Conservation (phyloP, 2,113 vertebrate genomes). For the Hucho hucho region DNA sequence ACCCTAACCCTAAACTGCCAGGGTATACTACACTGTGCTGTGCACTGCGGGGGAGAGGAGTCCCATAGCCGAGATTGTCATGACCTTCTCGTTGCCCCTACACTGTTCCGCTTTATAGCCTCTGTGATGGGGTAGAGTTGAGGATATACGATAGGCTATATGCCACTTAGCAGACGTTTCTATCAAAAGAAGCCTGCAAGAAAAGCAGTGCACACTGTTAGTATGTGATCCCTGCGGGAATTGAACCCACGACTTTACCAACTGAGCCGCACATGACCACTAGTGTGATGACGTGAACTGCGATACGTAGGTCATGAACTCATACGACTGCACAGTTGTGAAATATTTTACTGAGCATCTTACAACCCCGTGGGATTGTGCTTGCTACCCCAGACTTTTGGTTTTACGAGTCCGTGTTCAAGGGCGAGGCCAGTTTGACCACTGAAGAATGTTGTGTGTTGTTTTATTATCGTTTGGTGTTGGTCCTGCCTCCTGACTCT, state of each 20-base stretch:
- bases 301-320: too few species aligned
- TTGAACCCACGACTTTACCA: too few species aligned
- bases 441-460: constrained; percentile 55
- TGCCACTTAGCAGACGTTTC: too few species aligned
- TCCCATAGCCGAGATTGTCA: constrained; percentile 42
- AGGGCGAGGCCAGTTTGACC: constrained; percentile 43
- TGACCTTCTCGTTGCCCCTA: constrained; percentile 57
- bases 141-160: too few species aligned
- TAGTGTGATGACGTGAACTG: too few species aligned
- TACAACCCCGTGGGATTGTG: constrained; percentile 8
- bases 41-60: not conserved
- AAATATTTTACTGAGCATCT: not conserved
- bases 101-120: not conserved
- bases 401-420: not conserved
- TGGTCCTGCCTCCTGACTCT: constrained; percentile 15
- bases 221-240: too few species aligned
- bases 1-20: not conserved
- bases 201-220: too few species aligned
- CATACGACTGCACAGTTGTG: too few species aligned
- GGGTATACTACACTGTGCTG: constrained; percentile 5
- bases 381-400: not conserved
- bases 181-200: too few species aligned
- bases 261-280: too few species aligned
- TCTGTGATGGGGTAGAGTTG: not conserved
- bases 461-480: constrained; percentile 56